Evolutionary conservation across 2,113 vertebrate genomes (phyloP).

Genomic region (Heterocephalus glaber): DNA sequence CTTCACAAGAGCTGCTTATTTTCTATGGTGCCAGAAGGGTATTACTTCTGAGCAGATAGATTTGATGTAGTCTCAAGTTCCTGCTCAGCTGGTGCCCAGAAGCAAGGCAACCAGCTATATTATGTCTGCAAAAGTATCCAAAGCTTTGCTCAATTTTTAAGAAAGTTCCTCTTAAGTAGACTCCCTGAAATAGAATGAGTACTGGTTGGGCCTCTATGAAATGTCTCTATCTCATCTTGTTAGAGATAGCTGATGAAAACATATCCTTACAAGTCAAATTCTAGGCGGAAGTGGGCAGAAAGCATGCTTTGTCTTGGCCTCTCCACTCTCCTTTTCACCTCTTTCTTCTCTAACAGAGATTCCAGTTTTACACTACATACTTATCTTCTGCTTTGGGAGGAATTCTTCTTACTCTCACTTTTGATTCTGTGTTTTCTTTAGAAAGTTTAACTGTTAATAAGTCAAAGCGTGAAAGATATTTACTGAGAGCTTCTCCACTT

Average conservation of each 20-base stretch:
- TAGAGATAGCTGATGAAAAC: not conserved
- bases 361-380: not conserved
- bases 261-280: not conserved
- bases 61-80: not conserved
- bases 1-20: not conserved
- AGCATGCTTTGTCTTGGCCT: not conserved
- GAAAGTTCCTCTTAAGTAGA: not conserved
- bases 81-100: not conserved
- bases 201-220: not conserved
- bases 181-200: slow-evolving; percentile 17
- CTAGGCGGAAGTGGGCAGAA: not conserved
- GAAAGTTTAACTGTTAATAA: not conserved
- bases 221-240: not conserved
- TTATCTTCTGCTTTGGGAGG: not conserved
- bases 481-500: not conserved
- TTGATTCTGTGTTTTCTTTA: not conserved
- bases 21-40: not conserved
- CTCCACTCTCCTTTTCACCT: not conserved
- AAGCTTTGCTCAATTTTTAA: slow-evolving; percentile 13
- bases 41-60: not conserved
- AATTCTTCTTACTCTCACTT: not conserved
- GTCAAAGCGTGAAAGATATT: not conserved
- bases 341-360: not conserved
- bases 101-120: not conserved
- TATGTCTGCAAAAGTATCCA: not conserved